These are phyloP conservation scores for Echinometra lucunter DNA, from an alignment of 53 echinoderm and acorn worm species.

Conservation along the genomic window DNA sequence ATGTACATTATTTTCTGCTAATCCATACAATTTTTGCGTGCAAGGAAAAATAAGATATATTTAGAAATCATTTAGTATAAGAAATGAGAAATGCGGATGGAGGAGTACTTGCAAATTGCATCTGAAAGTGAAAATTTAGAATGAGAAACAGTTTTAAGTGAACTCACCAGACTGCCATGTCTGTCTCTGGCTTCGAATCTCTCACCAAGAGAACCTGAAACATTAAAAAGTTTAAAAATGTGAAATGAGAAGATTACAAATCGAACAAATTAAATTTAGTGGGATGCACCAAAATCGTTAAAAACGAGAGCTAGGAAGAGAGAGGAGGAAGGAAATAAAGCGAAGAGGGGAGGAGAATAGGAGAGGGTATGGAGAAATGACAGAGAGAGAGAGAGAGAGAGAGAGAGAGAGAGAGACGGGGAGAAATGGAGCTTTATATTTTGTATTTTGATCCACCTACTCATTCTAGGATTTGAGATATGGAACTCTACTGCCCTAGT, in stretches of 20 bases:
- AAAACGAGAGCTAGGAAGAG: not conserved
- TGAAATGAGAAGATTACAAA: too few species aligned
- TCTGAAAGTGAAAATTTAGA: not conserved
- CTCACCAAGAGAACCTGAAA: slow-evolving; percentile 34
- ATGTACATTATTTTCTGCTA: not conserved
- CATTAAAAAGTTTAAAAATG: too few species aligned
- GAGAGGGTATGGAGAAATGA: not conserved
- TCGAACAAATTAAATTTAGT: too few species aligned
- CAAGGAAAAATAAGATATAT: too few species aligned
- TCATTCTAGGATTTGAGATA: too few species aligned
- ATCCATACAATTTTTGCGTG: not conserved
- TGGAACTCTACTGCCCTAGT: too few species aligned
- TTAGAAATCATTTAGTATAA: too few species aligned
- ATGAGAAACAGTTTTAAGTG: not conserved
- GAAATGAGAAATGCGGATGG: not conserved
- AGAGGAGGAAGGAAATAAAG: not conserved
- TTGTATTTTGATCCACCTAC: too few species aligned
- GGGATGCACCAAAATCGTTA: too few species aligned
- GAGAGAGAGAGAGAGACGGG: too few species aligned
- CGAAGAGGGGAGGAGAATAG: not conserved
- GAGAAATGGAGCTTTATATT: too few species aligned
- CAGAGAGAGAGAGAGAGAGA: not conserved
- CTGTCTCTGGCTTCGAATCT: slow-evolving; percentile 40
- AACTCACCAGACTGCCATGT: slow-evolving; percentile 9
- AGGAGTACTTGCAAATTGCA: not conserved